phyloP scores from a whole-genome alignment of 2,797 vertebrate species.

The Hoplostethus mediterraneus region DNA sequence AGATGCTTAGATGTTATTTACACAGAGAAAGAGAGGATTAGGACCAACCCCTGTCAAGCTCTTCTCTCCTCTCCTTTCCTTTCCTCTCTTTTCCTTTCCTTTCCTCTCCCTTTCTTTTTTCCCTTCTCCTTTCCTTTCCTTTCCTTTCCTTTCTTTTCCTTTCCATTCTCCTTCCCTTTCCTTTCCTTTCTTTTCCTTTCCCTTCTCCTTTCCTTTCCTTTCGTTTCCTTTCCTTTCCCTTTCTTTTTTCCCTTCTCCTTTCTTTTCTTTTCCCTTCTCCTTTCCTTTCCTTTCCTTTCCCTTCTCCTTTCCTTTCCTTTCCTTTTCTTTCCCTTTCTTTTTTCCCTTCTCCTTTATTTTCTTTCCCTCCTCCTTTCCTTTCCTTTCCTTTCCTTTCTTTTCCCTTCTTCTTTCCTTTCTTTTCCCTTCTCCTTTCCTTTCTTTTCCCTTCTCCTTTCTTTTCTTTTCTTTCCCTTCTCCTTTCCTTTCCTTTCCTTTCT shows the following conservation, averaged over 20 bases:
- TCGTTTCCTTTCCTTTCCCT: slow-evolving; percentile 28
- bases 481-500: slow-evolving; percentile 29
- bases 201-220: too few relatives aligned
- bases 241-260: neutral
- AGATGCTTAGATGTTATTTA: slow-evolving; percentile 92
- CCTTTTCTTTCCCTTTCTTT: neutral
- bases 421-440: neutral
- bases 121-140: neutral
- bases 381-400: slow-evolving; percentile 33
- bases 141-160: neutral
- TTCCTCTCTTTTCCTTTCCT: neutral
- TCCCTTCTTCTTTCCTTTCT: neutral
- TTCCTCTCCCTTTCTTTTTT: neutral
- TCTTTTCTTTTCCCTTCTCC: too few relatives aligned
- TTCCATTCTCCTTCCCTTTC: neutral
- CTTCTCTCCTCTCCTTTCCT: neutral
- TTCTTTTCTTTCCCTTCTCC: too few relatives aligned
- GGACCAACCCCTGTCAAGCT: slow-evolving; percentile 57
- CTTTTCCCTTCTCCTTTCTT: too few relatives aligned
- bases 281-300: too few relatives aligned
- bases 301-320: neutral
- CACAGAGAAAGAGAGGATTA: slow-evolving; percentile 77
- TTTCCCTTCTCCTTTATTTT: slow-evolving; percentile 8
- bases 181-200: too few relatives aligned
- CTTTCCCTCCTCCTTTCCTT: neutral